A percentile compares a stretch with the other conserved stretches of the same genome.
Evolutionary conservation across 2,113 vertebrate species (phyloP).

Genomic region (Malurus alboscapulatus): DNA sequence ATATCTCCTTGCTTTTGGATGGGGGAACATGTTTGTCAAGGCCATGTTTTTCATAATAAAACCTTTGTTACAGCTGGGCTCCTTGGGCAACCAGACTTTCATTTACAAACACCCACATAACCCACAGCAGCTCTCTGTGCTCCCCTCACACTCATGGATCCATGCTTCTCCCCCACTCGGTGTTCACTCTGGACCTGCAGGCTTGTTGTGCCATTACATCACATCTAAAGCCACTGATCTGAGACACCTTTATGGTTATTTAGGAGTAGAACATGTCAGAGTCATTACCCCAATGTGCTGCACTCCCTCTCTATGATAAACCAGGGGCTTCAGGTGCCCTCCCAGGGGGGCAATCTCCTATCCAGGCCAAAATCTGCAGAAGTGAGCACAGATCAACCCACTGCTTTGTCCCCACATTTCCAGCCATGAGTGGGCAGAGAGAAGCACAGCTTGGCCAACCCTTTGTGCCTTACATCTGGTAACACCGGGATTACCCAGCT

Average conservation of each 20-base stretch:
- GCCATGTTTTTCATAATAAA: background rate
- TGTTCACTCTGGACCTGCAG: background rate
- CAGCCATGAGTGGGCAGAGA: slow-evolving; percentile 23
- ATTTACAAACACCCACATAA: background rate
- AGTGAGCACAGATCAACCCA: background rate
- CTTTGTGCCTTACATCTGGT: slow-evolving; percentile 14
- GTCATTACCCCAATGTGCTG: no score
- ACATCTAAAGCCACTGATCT: background rate
- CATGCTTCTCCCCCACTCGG: background rate
- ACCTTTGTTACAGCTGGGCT: background rate
- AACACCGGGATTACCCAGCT: slow-evolving; percentile 38
- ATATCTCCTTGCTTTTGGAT: background rate
- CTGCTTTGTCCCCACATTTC: background rate
- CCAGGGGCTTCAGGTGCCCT: background rate
- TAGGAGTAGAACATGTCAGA: background rate
- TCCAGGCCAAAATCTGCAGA: slow-evolving; percentile 2
- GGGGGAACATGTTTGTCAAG: background rate
- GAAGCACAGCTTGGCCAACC: slow-evolving; percentile 41
- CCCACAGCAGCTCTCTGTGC: background rate
- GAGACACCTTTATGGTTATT: background rate
- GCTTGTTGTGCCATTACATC: background rate
- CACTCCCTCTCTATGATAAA: background rate
- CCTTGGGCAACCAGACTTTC: background rate
- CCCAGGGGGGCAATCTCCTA: background rate
- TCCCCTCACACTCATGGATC: background rate